Percentiles rank a stretch among this genome's conserved stretches.
Conservation (phyloP, 2,113 vertebrate genomes). For the Peucedramus taeniatus region DNA sequence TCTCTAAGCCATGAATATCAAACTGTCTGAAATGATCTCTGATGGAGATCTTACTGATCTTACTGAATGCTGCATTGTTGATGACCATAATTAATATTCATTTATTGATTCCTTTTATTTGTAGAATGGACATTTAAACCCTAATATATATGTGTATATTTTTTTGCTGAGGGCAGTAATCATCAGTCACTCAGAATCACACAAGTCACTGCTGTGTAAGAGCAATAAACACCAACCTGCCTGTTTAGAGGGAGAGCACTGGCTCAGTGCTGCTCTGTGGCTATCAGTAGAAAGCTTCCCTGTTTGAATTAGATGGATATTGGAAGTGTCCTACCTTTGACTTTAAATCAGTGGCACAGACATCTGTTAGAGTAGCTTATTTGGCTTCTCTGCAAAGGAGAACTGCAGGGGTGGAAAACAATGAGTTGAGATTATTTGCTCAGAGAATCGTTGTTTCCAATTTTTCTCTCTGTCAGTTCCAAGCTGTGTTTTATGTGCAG, state of each 20-base stretch:
- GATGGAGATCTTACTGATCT: neutral
- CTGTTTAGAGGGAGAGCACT: neutral
- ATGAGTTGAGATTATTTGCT: slow-evolving; percentile 42
- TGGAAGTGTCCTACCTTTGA: slow-evolving; percentile 42
- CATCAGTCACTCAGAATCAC: neutral
- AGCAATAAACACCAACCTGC: neutral
- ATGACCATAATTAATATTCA: neutral
- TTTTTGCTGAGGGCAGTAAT: neutral
- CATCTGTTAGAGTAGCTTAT: slow-evolving; percentile 39
- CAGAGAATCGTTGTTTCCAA: slow-evolving; percentile 6
- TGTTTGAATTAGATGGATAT: slow-evolving; percentile 4
- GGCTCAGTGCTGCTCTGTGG: neutral
- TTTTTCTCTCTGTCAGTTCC: slow-evolving; percentile 55
- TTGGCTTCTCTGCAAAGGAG: slow-evolving; percentile 17
- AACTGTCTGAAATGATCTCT: neutral
- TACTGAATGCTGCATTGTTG: neutral
- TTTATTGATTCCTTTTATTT: neutral
- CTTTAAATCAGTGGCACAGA: slow-evolving; percentile 20
- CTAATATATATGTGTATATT: neutral
- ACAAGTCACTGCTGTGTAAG: neutral
- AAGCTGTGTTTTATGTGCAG: slow-evolving; percentile 7
- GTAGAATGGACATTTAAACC: neutral
- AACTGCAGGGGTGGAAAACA: slow-evolving; percentile 37
- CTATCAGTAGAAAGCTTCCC: neutral
- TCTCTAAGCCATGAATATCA: neutral